Evolutionary conservation across 2,797 vertebrate genomes (phyloP).

Genomic region (Cyprinodon diabolis): DNA sequence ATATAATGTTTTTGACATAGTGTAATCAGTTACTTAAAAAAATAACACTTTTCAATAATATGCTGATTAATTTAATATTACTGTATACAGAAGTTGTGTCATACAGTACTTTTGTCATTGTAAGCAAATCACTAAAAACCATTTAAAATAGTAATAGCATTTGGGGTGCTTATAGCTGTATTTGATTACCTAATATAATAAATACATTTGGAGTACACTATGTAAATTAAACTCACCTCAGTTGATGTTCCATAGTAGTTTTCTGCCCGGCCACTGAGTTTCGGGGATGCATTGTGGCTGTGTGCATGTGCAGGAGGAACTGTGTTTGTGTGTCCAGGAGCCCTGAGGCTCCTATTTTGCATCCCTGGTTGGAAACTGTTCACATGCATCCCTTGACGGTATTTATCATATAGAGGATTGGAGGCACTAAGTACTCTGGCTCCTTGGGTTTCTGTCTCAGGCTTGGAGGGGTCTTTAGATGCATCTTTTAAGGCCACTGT

Average conservation of each 20-base stretch:
- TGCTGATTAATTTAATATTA: neutral
- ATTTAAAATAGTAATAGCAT: neutral
- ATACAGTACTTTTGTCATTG: neutral
- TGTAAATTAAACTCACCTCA: slow-evolving; percentile 62
- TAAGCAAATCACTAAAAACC: neutral
- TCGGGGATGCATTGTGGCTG: slow-evolving; percentile 83
- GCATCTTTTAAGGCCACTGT: slow-evolving; percentile 50
- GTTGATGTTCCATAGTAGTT: slow-evolving; percentile 79
- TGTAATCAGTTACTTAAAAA: too few species aligned
- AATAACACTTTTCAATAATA: neutral
- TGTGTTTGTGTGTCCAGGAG: slow-evolving; percentile 81
- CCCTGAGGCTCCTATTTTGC: slow-evolving; percentile 85
- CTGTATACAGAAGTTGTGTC: neutral
- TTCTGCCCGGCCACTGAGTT: slow-evolving; percentile 81
- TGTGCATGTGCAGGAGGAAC: slow-evolving; percentile 63
- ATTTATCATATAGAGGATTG: slow-evolving; percentile 87
- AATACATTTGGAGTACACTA: neutral
- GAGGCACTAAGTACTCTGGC: slow-evolving; percentile 79
- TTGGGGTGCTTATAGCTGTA: neutral
- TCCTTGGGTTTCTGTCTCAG: slow-evolving; percentile 65
- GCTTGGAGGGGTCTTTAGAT: slow-evolving; percentile 47
- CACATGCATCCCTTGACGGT: slow-evolving; percentile 90
- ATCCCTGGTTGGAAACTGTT: slow-evolving; percentile 84
- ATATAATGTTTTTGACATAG: too few species aligned
- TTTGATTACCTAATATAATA: too few species aligned